Base-by-base conservation (phyloP, 2,888 invertebrate genomes). In the Drosophila nr. fundita region DNA sequence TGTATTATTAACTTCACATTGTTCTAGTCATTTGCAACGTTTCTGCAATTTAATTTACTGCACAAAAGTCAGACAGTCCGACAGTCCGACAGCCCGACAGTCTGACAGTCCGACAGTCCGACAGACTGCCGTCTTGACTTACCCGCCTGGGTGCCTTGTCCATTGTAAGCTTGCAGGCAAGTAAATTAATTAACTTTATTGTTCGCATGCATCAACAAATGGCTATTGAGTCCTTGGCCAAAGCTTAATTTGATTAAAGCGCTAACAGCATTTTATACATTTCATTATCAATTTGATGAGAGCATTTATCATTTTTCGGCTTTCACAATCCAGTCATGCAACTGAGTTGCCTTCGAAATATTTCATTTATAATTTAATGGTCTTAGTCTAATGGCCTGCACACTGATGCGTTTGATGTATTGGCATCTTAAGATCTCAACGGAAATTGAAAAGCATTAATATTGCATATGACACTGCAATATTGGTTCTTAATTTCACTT, bases 131-230 rank as follows among this genome's bases (percentile, higher is more conserved):
- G 8, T 54, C 54, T 38, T 48, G 24, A 0, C 13, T 48, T 27
- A 40, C 2, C 29, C 38, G 42, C 18, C 58, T 63, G 67, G 60
- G 71, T 57, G 50, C 18, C 27, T 55, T 45, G 59, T 15, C 40
- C 70, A 70, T 55, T 55, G 50, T 48, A 13, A 58, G 48, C 68
- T 52, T 50, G 32, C 49, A 55, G 49, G 34, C 75, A 61, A 75
- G 65, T 69, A 78, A 74, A 85, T 87, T 85, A 85, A 87, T 85
- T 85, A 82, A 85, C 73, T 85, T 85, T 79, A 85, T 87, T 85
- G 85, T 85, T 59, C 64, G 67, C 32, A 57, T 57, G 54, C 45
- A 42, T 34, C 27, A 54, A 50, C 27, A 54, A 50, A 62, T 57
- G 63, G 38, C 61, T 54, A 66, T 70, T 60, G 59, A 27, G 59